These are phyloP conservation scores for Ctenosaura bakeri DNA, from an alignment of 2,797 vertebrate genomes.

Conservation along the genomic window DNA sequence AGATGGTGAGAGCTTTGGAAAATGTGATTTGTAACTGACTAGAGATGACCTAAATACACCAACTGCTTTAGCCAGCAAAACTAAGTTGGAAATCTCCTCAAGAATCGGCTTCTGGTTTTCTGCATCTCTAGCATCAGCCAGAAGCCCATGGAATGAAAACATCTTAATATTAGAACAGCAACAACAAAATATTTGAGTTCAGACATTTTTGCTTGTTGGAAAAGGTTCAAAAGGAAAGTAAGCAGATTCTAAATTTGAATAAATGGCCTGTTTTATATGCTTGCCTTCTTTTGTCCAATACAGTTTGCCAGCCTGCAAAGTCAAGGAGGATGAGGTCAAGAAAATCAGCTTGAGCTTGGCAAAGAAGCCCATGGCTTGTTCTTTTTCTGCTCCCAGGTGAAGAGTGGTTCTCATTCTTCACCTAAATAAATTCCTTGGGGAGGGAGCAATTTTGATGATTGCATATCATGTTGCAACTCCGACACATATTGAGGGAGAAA, in stretches of 20 bases:
- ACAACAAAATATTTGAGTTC: background rate
- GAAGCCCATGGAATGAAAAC: background rate
- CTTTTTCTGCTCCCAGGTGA: constrained; percentile 15
- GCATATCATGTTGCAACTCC: background rate
- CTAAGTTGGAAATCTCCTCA: background rate
- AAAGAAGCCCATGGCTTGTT: background rate
- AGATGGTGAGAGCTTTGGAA: background rate
- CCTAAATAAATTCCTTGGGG: constrained; percentile 15
- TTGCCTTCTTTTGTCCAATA: background rate
- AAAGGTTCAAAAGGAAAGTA: background rate
- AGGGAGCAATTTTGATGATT: constrained; percentile 39
- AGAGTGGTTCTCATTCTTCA: constrained; percentile 11
- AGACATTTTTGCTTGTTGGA: constrained; percentile 4
- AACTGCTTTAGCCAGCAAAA: constrained; percentile 7
- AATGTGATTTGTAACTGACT: constrained; percentile 4
- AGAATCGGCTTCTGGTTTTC: background rate
- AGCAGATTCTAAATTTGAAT: constrained; percentile 5
- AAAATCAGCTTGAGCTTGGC: background rate
- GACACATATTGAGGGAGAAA: constrained; percentile 44
- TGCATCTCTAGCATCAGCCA: constrained; percentile 1
- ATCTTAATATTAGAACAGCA: background rate
- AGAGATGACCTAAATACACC: constrained; percentile 10
- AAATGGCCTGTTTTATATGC: background rate
- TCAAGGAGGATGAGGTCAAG: background rate
- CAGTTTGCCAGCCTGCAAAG: constrained; percentile 1